phyloP scores from a whole-genome alignment of 23 tunicate species.

The Diplosoma virens region DNA sequence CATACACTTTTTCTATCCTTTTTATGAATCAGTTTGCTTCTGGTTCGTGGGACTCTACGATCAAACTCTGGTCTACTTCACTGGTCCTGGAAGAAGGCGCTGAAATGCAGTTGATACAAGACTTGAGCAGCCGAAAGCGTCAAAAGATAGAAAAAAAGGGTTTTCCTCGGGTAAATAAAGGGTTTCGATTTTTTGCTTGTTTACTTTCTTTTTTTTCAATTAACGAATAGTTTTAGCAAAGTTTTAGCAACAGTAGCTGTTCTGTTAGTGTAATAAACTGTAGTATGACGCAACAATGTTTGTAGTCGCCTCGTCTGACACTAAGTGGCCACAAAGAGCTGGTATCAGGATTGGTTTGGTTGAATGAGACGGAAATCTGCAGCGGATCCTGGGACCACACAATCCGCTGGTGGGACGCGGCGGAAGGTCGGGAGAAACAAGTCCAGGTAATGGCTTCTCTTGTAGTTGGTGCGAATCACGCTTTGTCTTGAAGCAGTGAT shows the following conservation, averaged over 20 bases:
- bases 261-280: too few species aligned
- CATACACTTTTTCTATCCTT: too few species aligned
- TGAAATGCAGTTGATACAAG: conserved; percentile 34
- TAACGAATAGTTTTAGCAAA: too few species aligned
- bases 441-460: conserved; percentile 10
- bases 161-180: conserved; percentile 38
- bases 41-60: conserved; percentile 79
- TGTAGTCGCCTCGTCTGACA: conserved; percentile 45
- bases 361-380: conserved; percentile 47
- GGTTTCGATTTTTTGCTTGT: not conserved
- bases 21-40: conserved; percentile 53
- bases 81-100: conserved; percentile 44
- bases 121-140: conserved; percentile 50
- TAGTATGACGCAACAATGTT: too few species aligned
- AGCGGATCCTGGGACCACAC: conserved; percentile 92
- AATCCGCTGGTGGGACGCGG: conserved; percentile 62
- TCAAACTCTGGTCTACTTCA: conserved; percentile 83
- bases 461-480: too few species aligned
- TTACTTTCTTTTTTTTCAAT: not conserved
- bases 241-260: too few species aligned
- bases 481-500: too few species aligned
- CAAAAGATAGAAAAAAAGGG: conserved; percentile 59
- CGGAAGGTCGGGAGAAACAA: conserved; percentile 35
- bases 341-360: conserved; percentile 59
- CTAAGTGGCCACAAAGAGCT: conserved; percentile 76